These are phyloP conservation scores for Platyrinchus mystaceus DNA, from an alignment of 2,797 vertebrate species.

Conservation along the genomic window DNA sequence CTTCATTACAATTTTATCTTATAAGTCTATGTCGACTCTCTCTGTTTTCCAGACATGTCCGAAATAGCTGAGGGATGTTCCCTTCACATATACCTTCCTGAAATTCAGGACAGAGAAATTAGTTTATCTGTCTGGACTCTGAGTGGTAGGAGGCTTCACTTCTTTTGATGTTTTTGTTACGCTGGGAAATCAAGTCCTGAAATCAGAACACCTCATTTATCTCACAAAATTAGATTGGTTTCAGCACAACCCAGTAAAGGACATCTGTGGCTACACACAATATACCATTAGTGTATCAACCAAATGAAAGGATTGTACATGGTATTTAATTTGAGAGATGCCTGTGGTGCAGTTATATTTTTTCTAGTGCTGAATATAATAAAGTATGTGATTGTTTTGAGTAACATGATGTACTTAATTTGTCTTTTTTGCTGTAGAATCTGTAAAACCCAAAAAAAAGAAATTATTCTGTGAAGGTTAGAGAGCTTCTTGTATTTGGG, in stretches of 20 bases:
- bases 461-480: background rate
- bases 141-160: background rate
- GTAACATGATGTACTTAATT: background rate
- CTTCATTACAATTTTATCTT: background rate
- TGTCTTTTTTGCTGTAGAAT: background rate
- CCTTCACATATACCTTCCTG: background rate
- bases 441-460: background rate
- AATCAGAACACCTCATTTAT: slow-evolving; percentile 28
- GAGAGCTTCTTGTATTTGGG: background rate
- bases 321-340: slow-evolving; percentile 16
- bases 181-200: slow-evolving; percentile 10
- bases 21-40: background rate
- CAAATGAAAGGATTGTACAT: background rate
- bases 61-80: background rate
- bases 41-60: background rate
- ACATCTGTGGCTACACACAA: slow-evolving; percentile 6
- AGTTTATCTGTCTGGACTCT: background rate
- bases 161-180: background rate
- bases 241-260: background rate
- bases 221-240: slow-evolving; percentile 17
- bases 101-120: background rate
- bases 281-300: background rate
- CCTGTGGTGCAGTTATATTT: background rate
- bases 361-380: background rate
- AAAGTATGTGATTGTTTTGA: background rate